A percentile compares a stretch with the other conserved stretches of the same genome.
phyloP scores from a whole-genome alignment of 1,140 invertebrate species.

The Neomicropteryx cornuta region DNA sequence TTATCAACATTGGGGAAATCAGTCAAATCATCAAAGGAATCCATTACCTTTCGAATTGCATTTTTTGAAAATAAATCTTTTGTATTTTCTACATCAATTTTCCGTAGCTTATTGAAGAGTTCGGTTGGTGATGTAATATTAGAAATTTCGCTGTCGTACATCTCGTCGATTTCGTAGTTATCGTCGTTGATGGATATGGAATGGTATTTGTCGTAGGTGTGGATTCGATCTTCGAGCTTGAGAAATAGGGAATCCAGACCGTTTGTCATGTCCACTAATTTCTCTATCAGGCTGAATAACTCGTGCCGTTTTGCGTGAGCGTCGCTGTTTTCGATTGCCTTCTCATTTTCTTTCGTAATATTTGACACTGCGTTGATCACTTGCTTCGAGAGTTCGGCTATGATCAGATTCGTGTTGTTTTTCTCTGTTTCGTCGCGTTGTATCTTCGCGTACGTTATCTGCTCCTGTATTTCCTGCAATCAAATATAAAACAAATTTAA shows the following conservation, averaged over 20 bases:
- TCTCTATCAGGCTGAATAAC: slow-evolving; percentile 34
- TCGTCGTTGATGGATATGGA: too few relatives aligned
- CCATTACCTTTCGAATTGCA: too few relatives aligned
- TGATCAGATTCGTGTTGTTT: too few relatives aligned
- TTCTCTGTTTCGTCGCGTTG: slow-evolving; percentile 3
- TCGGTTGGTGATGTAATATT: slow-evolving; percentile 7
- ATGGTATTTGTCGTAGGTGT: too few relatives aligned
- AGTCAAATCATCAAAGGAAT: background rate
- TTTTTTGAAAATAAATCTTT: too few relatives aligned
- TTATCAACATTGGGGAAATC: too few relatives aligned
- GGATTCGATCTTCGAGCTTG: slow-evolving; percentile 20
- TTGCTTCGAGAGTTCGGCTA: too few relatives aligned
- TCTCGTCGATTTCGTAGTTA: background rate
- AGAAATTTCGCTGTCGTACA: background rate
- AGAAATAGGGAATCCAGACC: slow-evolving; percentile 30
- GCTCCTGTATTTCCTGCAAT: slow-evolving; percentile 15
- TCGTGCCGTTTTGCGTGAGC: too few relatives aligned
- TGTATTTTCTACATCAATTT: slow-evolving; percentile 6
- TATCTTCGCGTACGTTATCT: slow-evolving; percentile 8
- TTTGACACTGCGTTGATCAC: too few relatives aligned
- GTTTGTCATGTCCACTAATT: slow-evolving; percentile 31
- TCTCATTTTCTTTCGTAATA: too few relatives aligned
- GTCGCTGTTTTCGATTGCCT: too few relatives aligned
- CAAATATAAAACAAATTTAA: slow-evolving; percentile 5
- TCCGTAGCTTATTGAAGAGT: slow-evolving; percentile 5